These are phyloP conservation scores for Drosophila sturtevanti DNA, from an alignment of 1,140 invertebrate species.

Conservation along the genomic window DNA sequence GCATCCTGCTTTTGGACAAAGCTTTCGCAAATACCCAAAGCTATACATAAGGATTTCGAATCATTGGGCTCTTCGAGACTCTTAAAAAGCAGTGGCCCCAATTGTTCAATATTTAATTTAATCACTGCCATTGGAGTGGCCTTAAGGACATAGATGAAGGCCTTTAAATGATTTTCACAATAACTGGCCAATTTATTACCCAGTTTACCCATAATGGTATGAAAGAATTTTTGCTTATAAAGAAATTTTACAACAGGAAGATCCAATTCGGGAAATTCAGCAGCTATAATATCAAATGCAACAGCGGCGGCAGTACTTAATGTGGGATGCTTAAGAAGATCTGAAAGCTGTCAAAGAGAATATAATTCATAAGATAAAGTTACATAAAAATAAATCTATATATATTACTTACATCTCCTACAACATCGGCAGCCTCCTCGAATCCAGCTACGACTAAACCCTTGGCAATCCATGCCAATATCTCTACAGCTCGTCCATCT, in stretches of 20 bases:
- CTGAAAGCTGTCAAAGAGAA: conserved; percentile 56
- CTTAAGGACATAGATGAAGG: conserved; percentile 86
- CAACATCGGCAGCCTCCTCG: conserved; percentile 66
- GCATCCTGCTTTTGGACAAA: conserved; percentile 85
- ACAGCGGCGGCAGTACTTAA: conserved; percentile 57
- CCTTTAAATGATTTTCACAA: conserved; percentile 85
- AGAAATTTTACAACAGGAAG: conserved; percentile 81
- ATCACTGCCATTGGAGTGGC: conserved; percentile 86
- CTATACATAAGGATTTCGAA: conserved; percentile 84
- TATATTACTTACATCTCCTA: conserved; percentile 72
- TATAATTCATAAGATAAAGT: background rate
- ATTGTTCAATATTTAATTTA: conserved; percentile 86
- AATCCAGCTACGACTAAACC: conserved; percentile 72
- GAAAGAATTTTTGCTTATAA: conserved; percentile 87
- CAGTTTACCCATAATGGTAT: conserved; percentile 84
- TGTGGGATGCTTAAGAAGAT: conserved; percentile 75
- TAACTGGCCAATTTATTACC: conserved; percentile 77
- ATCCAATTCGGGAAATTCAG: conserved; percentile 74
- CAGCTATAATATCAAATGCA: conserved; percentile 75
- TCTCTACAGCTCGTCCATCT: conserved; percentile 68
- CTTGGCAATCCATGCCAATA: conserved; percentile 75
- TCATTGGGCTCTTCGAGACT: conserved; percentile 85
- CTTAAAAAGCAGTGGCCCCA: conserved; percentile 87
- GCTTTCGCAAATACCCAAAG: conserved; percentile 85
- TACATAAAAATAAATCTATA: too few species aligned